Conservation (phyloP, 2,888 invertebrate genomes). For the Heliconius ismenius region DNA sequence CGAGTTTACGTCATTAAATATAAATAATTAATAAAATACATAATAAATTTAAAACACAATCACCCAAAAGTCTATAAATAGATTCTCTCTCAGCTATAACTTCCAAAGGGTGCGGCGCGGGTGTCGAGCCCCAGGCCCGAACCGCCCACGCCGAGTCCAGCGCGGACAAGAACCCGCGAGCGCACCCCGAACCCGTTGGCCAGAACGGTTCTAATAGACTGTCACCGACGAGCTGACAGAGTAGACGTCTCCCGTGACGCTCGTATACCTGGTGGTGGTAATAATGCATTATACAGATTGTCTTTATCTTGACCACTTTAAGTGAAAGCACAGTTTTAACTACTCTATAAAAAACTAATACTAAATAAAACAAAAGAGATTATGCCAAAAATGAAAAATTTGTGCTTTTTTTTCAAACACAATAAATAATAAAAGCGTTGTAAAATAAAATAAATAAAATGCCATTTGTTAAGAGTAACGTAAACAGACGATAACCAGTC, state of each 20-base stretch:
- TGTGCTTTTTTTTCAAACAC: too few species aligned
- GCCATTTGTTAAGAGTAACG: too few species aligned
- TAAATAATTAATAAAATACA: too few species aligned
- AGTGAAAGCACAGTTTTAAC: too few species aligned
- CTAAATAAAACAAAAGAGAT: too few species aligned
- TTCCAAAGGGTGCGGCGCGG: constrained; percentile 87
- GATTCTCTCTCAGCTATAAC: constrained; percentile 97
- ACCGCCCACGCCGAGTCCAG: constrained; percentile 98
- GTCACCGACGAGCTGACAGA: constrained; percentile 97
- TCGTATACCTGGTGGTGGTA: constrained; percentile 64
- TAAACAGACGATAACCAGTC: too few species aligned
- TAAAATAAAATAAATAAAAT: too few species aligned
- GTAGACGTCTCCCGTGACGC: constrained; percentile 87
- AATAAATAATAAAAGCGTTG: too few species aligned
- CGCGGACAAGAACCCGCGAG: constrained; percentile 96
- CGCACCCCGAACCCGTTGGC: constrained; percentile 99
- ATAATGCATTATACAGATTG: not conserved
- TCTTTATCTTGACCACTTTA: too few species aligned
- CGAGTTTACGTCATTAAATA: too few species aligned
- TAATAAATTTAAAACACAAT: not conserved
- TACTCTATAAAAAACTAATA: too few species aligned
- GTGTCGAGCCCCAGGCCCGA: constrained; percentile 87
- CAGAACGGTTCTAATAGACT: constrained; percentile 98
- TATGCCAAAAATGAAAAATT: too few species aligned
- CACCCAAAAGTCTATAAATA: constrained; percentile 89